Conservation (phyloP, 2,888 invertebrate genomes). For the Lycia hirtaria region DNA sequence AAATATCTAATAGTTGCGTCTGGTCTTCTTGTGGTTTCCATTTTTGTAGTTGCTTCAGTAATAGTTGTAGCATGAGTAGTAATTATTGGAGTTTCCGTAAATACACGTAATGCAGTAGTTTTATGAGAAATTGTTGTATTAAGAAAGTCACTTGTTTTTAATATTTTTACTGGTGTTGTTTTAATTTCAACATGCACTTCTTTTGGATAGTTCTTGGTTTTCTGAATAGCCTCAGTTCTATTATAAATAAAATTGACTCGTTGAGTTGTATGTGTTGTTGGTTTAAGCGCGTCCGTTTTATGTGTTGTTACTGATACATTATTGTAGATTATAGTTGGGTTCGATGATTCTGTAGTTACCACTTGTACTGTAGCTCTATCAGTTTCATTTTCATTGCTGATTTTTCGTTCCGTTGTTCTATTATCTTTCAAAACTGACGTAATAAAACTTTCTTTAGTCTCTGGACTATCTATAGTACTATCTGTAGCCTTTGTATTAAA, state of each 20-base stretch:
- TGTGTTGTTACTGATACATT: constrained; percentile 35
- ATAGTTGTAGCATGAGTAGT: constrained; percentile 33
- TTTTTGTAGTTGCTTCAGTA: constrained; percentile 41
- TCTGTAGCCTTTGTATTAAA: constrained; percentile 30
- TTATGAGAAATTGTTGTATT: constrained; percentile 8
- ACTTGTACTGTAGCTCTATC: not conserved
- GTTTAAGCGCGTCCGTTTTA: constrained; percentile 23
- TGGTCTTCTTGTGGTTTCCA: constrained; percentile 58
- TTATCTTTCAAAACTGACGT: not conserved
- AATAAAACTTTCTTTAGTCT: not conserved
- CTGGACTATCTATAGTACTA: not conserved
- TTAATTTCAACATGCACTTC: constrained; percentile 33
- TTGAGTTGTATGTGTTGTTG: constrained; percentile 38
- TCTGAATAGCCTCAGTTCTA: constrained; percentile 50
- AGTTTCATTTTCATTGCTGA: not conserved
- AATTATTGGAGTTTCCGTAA: constrained; percentile 31
- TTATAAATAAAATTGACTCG: constrained; percentile 44
- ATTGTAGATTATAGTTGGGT: constrained; percentile 20
- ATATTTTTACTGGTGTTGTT: constrained; percentile 33
- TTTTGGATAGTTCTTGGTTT: constrained; percentile 33
- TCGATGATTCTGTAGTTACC: not conserved
- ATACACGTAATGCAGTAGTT: constrained; percentile 14
- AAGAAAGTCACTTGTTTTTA: constrained; percentile 22
- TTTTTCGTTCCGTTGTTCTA: not conserved
- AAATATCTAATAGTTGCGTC: constrained; percentile 60